Percentiles rank a stretch among this genome's conserved stretches.
These are phyloP conservation scores for Centroberyx gerrardi DNA, from an alignment of 2,797 vertebrate genomes.

Conservation along the genomic window DNA sequence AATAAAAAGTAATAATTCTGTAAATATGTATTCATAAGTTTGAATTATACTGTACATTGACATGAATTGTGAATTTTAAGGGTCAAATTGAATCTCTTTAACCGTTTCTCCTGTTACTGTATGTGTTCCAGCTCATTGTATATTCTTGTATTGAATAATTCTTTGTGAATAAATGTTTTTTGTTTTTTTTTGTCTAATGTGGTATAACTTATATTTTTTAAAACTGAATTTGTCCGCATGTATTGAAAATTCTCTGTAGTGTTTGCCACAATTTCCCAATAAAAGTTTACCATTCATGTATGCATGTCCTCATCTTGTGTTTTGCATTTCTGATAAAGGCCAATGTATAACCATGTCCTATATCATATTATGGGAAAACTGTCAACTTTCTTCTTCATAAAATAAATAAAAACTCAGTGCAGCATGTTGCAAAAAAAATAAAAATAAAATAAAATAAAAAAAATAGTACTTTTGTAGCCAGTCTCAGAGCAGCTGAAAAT, in stretches of 20 bases:
- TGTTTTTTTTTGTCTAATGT: not conserved
- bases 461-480: no score
- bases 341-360: not conserved
- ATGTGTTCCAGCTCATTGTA: constrained; percentile 14
- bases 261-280: not conserved
- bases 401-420: not conserved
- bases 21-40: constrained; percentile 25
- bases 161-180: constrained; percentile 40
- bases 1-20: not conserved
- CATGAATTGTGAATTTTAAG: not conserved
- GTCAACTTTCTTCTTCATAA: not conserved
- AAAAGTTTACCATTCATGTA: not conserved
- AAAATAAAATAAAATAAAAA: not conserved
- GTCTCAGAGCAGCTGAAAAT: no score
- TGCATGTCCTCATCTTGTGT: not conserved
- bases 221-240: not conserved
- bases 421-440: not conserved
- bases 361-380: not conserved
- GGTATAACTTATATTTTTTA: not conserved
- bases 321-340: not conserved
- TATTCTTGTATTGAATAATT: not conserved
- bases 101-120: not conserved
- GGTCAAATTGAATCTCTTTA: not conserved
- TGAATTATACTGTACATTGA: constrained; percentile 1
- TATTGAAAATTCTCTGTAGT: not conserved